Evolutionary conservation across 1,140 invertebrate genomes (phyloP).

Genomic region (Aphaenogaster rudis): DNA sequence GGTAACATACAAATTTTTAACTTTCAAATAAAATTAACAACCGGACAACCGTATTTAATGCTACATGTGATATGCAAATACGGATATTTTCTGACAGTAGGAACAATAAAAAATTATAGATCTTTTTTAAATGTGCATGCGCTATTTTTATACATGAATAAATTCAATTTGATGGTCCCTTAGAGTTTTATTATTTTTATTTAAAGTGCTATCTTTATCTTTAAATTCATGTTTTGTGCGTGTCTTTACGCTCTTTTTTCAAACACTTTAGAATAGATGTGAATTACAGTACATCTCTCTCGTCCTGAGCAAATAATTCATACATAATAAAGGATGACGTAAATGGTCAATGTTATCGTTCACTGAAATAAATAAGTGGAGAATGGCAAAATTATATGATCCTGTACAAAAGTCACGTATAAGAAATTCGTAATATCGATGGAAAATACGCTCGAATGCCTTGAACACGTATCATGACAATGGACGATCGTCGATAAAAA

Average conservation of each 20-base stretch:
- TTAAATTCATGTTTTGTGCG: slow-evolving; percentile 3
- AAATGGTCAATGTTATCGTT: slow-evolving; percentile 1
- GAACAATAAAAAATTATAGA: slow-evolving; percentile 32
- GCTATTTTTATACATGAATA: slow-evolving; percentile 20
- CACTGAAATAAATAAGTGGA: slow-evolving; percentile 1
- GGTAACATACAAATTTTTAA: not conserved
- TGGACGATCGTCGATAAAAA: not conserved
- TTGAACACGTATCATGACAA: slow-evolving; percentile 5
- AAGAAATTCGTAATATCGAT: not conserved
- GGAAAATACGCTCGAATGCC: not conserved
- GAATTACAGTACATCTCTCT: not conserved
- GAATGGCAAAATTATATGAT: slow-evolving; percentile 5
- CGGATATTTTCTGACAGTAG: not conserved
- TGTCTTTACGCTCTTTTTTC: slow-evolving; percentile 40
- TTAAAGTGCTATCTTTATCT: not conserved
- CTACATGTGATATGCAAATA: slow-evolving; percentile 4
- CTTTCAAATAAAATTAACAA: not conserved
- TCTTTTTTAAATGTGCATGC: not conserved
- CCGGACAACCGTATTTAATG: not conserved
- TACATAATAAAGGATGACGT: not conserved
- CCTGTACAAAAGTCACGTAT: not conserved
- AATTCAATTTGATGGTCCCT: slow-evolving; percentile 59
- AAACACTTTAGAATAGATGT: slow-evolving; percentile 51
- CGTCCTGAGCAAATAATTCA: slow-evolving; percentile 58
- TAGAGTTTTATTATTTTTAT: slow-evolving; percentile 29